Conservation (phyloP, 2,888 invertebrate species). For the Agonopterix subpropinquella region DNA sequence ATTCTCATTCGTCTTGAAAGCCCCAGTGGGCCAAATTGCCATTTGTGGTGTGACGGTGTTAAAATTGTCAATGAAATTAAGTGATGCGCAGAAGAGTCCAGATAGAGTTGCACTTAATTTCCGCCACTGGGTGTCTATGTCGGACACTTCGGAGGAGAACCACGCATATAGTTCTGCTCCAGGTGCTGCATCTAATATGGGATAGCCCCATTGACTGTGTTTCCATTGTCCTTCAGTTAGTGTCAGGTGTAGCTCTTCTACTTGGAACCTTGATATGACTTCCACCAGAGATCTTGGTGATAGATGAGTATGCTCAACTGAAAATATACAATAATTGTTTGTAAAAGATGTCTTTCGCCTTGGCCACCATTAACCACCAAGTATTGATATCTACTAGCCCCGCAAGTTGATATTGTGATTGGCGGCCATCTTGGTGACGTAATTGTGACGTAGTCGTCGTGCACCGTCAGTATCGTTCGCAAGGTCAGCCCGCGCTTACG, state of each 20-base stretch:
- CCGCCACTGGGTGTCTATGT: slow-evolving; percentile 91
- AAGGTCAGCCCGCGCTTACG: too few relatives aligned
- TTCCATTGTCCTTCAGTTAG: slow-evolving; percentile 97
- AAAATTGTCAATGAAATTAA: slow-evolving; percentile 92
- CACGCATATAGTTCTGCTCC: slow-evolving; percentile 97
- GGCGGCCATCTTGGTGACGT: too few relatives aligned
- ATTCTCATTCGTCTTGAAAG: slow-evolving; percentile 61
- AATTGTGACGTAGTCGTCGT: too few relatives aligned
- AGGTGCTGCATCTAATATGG: slow-evolving; percentile 90
- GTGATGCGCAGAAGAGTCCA: slow-evolving; percentile 96
- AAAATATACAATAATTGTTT: slow-evolving; percentile 22
- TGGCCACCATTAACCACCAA: too few relatives aligned
- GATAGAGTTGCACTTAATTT: slow-evolving; percentile 92
- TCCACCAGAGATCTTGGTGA: slow-evolving; percentile 94
- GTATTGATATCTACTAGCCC: too few relatives aligned
- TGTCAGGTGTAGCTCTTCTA: slow-evolving; percentile 93
- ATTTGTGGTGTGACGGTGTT: slow-evolving; percentile 90
- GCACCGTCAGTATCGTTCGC: too few relatives aligned
- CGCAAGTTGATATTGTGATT: too few relatives aligned
- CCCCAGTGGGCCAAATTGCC: slow-evolving; percentile 86
- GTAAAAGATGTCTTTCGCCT: slow-evolving; percentile 4
- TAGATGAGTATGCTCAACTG: slow-evolving; percentile 89
- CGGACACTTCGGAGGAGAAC: slow-evolving; percentile 82
- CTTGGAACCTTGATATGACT: slow-evolving; percentile 87
- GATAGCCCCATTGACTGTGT: slow-evolving; percentile 96